Conservation (phyloP, 2,797 vertebrate genomes). For the Tadarida brasiliensis region DNA sequence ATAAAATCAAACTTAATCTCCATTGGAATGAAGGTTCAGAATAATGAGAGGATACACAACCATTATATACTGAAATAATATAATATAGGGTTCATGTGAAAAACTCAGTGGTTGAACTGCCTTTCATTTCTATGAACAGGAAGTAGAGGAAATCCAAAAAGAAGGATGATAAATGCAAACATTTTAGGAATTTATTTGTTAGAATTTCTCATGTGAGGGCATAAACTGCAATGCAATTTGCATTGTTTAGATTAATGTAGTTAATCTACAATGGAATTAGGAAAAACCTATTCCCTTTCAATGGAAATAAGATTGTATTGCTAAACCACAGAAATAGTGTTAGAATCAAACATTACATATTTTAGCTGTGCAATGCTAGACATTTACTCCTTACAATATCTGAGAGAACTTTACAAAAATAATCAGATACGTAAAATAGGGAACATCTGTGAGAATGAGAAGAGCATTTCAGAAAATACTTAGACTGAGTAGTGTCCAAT, state of each 20-base stretch:
- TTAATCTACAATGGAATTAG: not conserved
- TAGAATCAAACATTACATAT: not conserved
- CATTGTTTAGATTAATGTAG: not conserved
- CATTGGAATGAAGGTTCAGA: not conserved
- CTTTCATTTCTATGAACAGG: not conserved
- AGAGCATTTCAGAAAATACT: not conserved
- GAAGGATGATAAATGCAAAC: not conserved
- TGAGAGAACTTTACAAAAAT: constrained; percentile 1
- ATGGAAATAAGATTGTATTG: not conserved
- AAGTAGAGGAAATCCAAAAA: not conserved
- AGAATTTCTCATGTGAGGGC: not conserved
- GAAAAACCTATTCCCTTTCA: not conserved
- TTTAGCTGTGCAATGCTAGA: not conserved
- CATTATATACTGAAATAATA: not conserved
- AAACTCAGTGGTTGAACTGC: not conserved
- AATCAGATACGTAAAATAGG: constrained; percentile 5
- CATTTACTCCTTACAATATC: not conserved
- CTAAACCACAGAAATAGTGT: not conserved
- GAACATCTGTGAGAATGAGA: not conserved
- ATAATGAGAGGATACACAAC: not conserved
- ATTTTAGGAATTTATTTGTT: not conserved
- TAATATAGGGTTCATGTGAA: not conserved
- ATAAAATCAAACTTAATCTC: constrained; percentile 7
- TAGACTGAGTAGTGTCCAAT: not conserved
- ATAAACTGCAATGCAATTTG: not conserved